phyloP scores from a whole-genome alignment of 2,797 vertebrate species.

The Anisognathus igniventris region DNA sequence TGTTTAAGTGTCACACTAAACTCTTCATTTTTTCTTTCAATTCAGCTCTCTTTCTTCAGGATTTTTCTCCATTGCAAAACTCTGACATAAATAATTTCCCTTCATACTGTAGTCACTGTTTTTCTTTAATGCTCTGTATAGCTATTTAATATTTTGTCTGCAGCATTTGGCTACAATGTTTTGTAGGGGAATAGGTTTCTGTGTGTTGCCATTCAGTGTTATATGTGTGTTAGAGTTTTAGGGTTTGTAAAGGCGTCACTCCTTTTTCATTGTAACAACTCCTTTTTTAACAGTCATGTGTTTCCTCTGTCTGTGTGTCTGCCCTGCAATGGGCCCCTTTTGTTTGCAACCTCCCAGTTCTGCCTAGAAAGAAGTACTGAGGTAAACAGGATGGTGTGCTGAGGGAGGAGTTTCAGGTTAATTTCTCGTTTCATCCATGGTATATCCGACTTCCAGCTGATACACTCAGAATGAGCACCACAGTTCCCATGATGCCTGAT shows the following conservation, averaged over 20 bases:
- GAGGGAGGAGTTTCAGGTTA: background rate
- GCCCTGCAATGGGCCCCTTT: background rate
- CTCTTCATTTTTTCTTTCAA: background rate
- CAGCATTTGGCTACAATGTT: background rate
- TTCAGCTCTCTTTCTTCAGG: background rate
- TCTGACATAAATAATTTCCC: background rate
- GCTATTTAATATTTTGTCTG: background rate
- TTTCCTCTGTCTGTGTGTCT: background rate
- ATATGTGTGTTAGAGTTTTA: background rate
- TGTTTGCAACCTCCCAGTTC: background rate
- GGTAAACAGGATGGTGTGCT: background rate
- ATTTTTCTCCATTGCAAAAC: background rate
- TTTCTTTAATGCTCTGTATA: background rate
- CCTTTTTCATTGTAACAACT: background rate
- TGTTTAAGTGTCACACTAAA: background rate
- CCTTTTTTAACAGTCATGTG: background rate
- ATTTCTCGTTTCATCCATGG: background rate
- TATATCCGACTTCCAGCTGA: background rate
- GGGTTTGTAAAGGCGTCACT: rapidly evolving
- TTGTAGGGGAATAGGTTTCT: background rate
- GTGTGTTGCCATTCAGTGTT: background rate
- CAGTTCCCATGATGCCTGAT: background rate
- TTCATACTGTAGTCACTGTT: background rate
- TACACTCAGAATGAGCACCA: rapidly evolving
- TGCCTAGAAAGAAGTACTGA: background rate